Evolutionary conservation across 2,113 vertebrate species (phyloP).

Genomic region (Paracyprichromis sp.): DNA sequence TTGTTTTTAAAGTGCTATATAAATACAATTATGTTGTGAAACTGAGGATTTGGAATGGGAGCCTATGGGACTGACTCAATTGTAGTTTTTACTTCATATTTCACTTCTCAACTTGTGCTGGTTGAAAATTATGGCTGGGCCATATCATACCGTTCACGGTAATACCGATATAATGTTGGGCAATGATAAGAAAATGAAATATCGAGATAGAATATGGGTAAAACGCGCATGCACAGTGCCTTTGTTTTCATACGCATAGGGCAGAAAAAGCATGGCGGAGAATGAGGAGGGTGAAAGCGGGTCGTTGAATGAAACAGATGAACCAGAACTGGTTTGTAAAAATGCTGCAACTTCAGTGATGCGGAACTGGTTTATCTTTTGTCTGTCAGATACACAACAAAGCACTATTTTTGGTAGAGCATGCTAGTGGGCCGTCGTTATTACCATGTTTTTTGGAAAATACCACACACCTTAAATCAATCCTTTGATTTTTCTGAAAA

Average conservation of each 20-base stretch:
- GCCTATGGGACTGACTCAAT: background rate
- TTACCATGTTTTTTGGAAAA: background rate
- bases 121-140: background rate
- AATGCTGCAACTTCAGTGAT: background rate
- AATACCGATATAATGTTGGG: background rate
- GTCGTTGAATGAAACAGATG: rapidly evolving
- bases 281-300: rapidly evolving
- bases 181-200: background rate
- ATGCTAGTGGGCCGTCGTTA: rapidly evolving
- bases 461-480: rapidly evolving
- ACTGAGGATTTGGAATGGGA: background rate
- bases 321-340: background rate
- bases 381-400: rapidly evolving
- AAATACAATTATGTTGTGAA: background rate
- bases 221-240: background rate
- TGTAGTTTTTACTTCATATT: background rate
- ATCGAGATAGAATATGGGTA: background rate
- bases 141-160: background rate
- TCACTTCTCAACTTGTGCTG: background rate
- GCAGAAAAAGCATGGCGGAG: background rate
- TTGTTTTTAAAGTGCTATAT: background rate
- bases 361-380: background rate
- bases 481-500: background rate
- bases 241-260: rapidly evolving
- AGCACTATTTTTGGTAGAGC: background rate